These are phyloP conservation scores for Danaus plexippus DNA, from an alignment of 1,140 invertebrate species.

Conservation along the genomic window DNA sequence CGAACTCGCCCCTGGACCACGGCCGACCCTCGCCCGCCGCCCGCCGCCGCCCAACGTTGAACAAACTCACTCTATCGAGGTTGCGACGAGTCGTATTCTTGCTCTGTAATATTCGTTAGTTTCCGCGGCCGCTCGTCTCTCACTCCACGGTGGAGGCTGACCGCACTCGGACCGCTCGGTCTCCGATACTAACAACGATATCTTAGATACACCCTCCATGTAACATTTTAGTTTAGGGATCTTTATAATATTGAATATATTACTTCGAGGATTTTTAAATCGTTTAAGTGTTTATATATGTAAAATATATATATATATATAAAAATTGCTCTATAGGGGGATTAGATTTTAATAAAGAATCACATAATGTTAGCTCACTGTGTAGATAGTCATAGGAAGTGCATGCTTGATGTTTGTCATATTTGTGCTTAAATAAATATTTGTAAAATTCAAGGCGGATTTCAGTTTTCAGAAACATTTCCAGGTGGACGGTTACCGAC, in stretches of 20 bases:
- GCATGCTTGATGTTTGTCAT: constrained; percentile 62
- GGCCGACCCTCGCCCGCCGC: no score
- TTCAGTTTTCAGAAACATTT: constrained; percentile 33
- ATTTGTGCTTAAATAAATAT: constrained; percentile 63
- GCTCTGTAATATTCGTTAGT: no score
- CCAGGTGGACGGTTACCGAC: not conserved
- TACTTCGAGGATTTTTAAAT: constrained; percentile 18
- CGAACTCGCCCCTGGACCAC: no score
- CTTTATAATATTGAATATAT: constrained; percentile 16
- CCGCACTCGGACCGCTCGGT: no score
- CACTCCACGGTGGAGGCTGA: no score
- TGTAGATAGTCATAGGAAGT: constrained; percentile 53
- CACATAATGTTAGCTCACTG: constrained; percentile 29
- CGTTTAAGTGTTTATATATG: constrained; percentile 24
- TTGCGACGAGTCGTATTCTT: no score
- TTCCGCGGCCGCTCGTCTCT: no score
- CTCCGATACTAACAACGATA: constrained; percentile 15
- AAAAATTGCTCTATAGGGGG: constrained; percentile 31
- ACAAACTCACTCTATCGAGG: no score
- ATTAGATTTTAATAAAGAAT: constrained; percentile 31
- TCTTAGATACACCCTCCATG: constrained; percentile 27
- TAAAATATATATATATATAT: constrained; percentile 49
- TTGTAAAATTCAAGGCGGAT: constrained; percentile 37
- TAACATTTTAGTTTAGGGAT: constrained; percentile 21
- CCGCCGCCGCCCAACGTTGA: no score